phyloP scores from a whole-genome alignment of 1,140 invertebrate genomes.

The Cyrtorhinus lividipennis region DNA sequence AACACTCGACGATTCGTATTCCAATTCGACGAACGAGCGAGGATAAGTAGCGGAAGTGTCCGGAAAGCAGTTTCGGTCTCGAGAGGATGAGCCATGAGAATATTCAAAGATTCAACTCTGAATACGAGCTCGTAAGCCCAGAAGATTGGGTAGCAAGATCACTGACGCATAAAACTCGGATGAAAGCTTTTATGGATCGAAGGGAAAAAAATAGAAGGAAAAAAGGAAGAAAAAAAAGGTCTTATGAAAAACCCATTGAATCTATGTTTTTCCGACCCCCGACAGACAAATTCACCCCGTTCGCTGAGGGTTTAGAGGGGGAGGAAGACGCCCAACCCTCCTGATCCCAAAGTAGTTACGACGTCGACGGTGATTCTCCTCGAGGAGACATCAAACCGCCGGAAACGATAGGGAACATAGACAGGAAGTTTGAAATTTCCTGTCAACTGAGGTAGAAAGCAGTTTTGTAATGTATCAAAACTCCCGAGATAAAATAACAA shows the following conservation, averaged over 20 bases:
- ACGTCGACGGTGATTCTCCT: not conserved
- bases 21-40: too few relatives aligned
- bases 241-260: conserved; percentile 4
- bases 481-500: too few relatives aligned
- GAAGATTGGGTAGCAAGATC: not conserved
- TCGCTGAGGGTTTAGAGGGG: not conserved
- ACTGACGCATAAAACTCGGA: conserved; percentile 5
- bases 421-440: not conserved
- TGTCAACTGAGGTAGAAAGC: too few relatives aligned
- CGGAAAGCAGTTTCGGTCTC: not conserved
- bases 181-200: not conserved
- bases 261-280: not conserved
- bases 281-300: not conserved
- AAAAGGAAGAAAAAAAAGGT: not conserved
- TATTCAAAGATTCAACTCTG: not conserved
- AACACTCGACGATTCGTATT: too few relatives aligned
- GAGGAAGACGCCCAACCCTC: not conserved
- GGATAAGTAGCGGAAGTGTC: not conserved
- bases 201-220: not conserved
- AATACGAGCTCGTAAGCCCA: not conserved
- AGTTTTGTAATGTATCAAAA: too few relatives aligned
- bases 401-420: too few relatives aligned
- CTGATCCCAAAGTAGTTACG: not conserved
- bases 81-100: not conserved
- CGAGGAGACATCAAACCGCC: not conserved